phyloP scores from a whole-genome alignment of 2,113 vertebrate genomes.

The Cynopterus brachyotis region DNA sequence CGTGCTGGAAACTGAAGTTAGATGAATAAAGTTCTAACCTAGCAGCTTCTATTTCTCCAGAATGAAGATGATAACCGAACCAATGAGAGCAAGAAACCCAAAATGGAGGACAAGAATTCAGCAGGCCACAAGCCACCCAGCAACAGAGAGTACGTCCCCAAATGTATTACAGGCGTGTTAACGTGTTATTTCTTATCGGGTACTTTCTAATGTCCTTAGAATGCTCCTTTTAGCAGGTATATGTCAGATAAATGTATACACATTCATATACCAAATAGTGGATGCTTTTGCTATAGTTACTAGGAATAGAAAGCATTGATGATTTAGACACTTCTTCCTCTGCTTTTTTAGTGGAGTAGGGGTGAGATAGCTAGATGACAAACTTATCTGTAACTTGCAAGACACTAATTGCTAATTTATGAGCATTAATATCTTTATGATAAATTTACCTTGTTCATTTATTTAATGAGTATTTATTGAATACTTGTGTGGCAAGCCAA shows the following conservation, averaged over 20 bases:
- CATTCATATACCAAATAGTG: background rate
- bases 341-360: background rate
- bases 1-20: slow-evolving; percentile 20
- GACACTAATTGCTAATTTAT: background rate
- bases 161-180: background rate
- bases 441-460: background rate
- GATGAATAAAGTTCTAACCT: slow-evolving; percentile 29
- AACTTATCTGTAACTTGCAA: background rate
- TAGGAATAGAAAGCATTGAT: background rate
- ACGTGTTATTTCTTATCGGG: background rate
- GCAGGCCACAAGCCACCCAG: slow-evolving; percentile 91
- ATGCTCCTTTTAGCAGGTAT: background rate
- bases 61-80: slow-evolving; percentile 92
- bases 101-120: slow-evolving; percentile 92
- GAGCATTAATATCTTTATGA: background rate
- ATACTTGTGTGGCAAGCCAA: background rate
- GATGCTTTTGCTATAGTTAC: background rate
- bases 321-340: background rate
- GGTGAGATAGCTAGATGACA: background rate
- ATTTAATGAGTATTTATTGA: background rate
- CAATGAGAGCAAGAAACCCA: slow-evolving; percentile 93
- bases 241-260: background rate
- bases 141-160: slow-evolving; percentile 93
- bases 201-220: background rate
- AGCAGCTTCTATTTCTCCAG: slow-evolving; percentile 79